Evolutionary conservation across 2,113 vertebrate species (phyloP).

Genomic region (Pituophis catenifer): DNA sequence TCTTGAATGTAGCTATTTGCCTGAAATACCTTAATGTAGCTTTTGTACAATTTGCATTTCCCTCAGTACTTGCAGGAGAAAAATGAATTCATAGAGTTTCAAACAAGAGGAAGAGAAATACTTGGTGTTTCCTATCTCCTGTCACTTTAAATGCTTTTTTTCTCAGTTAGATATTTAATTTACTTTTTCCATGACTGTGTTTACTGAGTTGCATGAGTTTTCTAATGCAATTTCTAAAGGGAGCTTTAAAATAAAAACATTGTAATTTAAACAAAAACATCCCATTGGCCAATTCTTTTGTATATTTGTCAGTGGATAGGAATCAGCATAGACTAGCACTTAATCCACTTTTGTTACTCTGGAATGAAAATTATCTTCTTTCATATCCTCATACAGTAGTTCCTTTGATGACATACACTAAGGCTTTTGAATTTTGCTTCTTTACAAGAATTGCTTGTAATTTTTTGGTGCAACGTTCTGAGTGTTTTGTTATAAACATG

Average conservation of each 20-base stretch:
- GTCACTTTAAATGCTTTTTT: not conserved
- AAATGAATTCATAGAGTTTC: not conserved
- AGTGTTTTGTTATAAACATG: not conserved
- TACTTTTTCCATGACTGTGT: not conserved
- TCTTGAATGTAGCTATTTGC: constrained; percentile 1
- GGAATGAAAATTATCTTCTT: not conserved
- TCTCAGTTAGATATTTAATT: not conserved
- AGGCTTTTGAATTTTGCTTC: not conserved
- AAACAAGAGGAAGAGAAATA: not conserved
- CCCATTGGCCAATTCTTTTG: not conserved
- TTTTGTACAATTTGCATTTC: not conserved
- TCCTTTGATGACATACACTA: not conserved
- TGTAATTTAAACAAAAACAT: not conserved
- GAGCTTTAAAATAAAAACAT: not conserved
- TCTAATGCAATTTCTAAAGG: not conserved
- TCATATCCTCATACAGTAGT: not conserved
- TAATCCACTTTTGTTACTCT: not conserved
- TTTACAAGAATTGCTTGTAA: not conserved
- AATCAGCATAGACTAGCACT: not conserved
- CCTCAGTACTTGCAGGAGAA: not conserved
- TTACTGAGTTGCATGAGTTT: not conserved
- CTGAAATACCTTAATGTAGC: not conserved
- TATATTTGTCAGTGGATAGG: not conserved
- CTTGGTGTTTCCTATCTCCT: not conserved
- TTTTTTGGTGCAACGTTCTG: not conserved